A percentile compares a stretch with the other conserved stretches of the same genome.
phyloP scores from a whole-genome alignment of 2,797 vertebrate species.

The Argentina silus region DNA sequence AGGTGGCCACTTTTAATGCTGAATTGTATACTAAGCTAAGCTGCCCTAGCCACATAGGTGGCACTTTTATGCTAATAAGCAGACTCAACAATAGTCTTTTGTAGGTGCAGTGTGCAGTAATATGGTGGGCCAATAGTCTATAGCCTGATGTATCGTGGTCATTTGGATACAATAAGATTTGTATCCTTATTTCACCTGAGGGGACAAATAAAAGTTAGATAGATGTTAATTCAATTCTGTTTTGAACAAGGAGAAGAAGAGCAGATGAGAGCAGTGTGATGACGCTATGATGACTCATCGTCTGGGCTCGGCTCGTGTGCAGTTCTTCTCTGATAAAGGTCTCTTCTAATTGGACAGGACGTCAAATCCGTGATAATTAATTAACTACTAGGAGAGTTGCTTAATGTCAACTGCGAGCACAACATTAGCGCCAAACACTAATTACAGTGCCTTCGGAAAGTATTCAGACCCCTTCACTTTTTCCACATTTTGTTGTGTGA shows the following conservation, averaged over 20 bases:
- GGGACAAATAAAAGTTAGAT: too few species aligned
- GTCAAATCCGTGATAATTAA: constrained; percentile 20
- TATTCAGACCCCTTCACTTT: too few species aligned
- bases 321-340: constrained; percentile 42
- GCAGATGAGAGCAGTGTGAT: background rate
- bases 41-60: too few species aligned
- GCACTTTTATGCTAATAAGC: too few species aligned
- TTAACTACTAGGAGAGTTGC: constrained; percentile 6
- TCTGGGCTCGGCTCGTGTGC: constrained; percentile 2
- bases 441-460: background rate
- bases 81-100: background rate
- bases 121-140: background rate
- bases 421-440: constrained; percentile 8
- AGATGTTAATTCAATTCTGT: too few species aligned
- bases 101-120: background rate
- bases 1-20: too few species aligned
- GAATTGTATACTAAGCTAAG: too few species aligned
- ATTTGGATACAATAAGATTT: too few species aligned
- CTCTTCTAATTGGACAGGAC: constrained; percentile 25
- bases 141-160: background rate
- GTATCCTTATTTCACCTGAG: too few species aligned
- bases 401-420: constrained; percentile 53
- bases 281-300: constrained; percentile 9
- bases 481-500: too few species aligned
- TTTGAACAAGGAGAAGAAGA: too few species aligned